Conservation (phyloP, 2,113 vertebrate genomes). For the Progne subis region DNA sequence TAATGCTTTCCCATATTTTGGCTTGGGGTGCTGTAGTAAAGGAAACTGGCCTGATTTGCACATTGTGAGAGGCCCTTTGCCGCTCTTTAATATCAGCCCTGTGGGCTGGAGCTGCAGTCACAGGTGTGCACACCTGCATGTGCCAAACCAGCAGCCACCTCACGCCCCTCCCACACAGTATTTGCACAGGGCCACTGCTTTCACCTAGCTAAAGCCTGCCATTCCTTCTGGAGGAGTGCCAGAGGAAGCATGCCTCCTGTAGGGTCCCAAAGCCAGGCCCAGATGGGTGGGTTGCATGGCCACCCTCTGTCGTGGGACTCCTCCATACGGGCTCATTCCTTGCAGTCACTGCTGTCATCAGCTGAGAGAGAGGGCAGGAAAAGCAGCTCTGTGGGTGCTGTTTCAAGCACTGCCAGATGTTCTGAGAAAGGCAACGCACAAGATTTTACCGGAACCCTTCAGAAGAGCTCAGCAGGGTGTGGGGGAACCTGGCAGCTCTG, state of each 20-base stretch:
- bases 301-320: not conserved
- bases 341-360: not conserved
- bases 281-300: not conserved
- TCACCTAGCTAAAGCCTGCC: not conserved
- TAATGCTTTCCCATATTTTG: not conserved
- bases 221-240: too few relatives aligned
- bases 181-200: not conserved
- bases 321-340: not conserved
- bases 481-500: not conserved
- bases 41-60: not conserved
- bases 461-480: not conserved
- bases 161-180: accelerated
- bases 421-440: not conserved
- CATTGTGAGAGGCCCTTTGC: not conserved
- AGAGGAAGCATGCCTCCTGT: accelerated
- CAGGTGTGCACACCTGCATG: not conserved
- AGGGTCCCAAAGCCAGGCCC: not conserved
- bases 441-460: not conserved
- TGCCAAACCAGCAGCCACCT: not conserved
- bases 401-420: not conserved
- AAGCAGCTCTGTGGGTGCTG: not conserved
- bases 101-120: not conserved
- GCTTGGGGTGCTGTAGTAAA: not conserved
- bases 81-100: not conserved
- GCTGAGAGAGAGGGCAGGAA: not conserved